Conservation (phyloP, 2,888 invertebrate genomes). For the Sarcophaga rosellei region DNA sequence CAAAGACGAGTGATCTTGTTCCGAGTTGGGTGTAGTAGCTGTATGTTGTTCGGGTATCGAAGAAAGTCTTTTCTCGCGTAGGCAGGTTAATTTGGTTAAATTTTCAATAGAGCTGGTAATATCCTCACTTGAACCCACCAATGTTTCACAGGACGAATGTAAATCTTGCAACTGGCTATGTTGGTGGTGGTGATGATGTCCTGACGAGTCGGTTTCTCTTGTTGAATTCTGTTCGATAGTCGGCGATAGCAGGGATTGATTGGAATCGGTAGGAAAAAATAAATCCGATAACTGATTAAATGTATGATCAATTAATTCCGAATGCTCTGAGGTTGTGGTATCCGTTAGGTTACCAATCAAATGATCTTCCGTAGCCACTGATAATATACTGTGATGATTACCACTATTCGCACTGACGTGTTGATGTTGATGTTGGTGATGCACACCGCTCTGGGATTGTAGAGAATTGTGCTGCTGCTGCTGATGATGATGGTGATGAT, state of each 20-base stretch:
- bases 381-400: constrained; percentile 65
- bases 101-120: constrained; percentile 77
- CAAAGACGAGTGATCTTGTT: constrained; percentile 75
- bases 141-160: constrained; percentile 73
- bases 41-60: constrained; percentile 79
- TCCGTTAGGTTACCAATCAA: constrained; percentile 76
- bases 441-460: constrained; percentile 72
- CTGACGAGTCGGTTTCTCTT: constrained; percentile 28
- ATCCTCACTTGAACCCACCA: constrained; percentile 76
- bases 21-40: constrained; percentile 71
- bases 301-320: constrained; percentile 77
- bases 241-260: constrained; percentile 78
- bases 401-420: constrained; percentile 41
- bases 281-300: constrained; percentile 78
- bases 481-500: constrained; percentile 75
- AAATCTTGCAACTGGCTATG: constrained; percentile 70
- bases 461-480: constrained; percentile 72
- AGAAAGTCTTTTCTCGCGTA: constrained; percentile 77
- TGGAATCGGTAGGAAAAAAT: constrained; percentile 80
- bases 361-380: constrained; percentile 76
- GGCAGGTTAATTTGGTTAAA: constrained; percentile 77
- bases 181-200: constrained; percentile 70
- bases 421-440: constrained; percentile 73
- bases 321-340: constrained; percentile 74
- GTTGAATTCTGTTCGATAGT: constrained; percentile 69